A percentile compares a stretch with the other conserved stretches of the same genome.
Evolutionary conservation across 64 coral and sea anemone species (phyloP).

Genomic region (Montipora sp.): DNA sequence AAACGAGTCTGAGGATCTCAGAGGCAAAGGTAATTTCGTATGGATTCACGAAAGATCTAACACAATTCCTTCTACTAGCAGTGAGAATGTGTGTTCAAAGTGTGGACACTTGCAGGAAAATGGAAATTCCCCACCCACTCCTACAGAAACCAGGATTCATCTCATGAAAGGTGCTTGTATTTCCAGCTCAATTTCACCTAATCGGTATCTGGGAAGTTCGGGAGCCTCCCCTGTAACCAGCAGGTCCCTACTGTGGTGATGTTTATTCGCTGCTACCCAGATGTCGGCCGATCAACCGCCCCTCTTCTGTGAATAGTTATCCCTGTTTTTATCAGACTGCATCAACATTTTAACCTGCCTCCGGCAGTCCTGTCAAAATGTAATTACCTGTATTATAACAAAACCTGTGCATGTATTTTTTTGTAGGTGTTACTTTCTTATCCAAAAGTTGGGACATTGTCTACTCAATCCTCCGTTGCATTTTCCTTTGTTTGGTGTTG

Average conservation of each 20-base stretch:
- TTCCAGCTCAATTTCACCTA: neutral
- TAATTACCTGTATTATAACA: too few relatives aligned
- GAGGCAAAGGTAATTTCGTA: neutral
- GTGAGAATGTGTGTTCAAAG: conserved; percentile 1
- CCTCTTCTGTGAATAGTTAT: too few relatives aligned
- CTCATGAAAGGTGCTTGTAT: conserved; percentile 36
- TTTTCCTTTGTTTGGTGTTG: neutral
- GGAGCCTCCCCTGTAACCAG: too few relatives aligned
- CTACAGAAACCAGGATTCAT: conserved; percentile 21
- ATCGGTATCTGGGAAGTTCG: too few relatives aligned
- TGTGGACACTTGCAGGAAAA: neutral
- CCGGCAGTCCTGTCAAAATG: too few relatives aligned
- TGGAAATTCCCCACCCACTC: neutral
- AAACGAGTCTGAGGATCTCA: conserved; percentile 8
- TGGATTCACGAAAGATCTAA: neutral
- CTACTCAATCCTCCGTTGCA: neutral
- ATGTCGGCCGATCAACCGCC: too few relatives aligned
- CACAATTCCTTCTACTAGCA: neutral
- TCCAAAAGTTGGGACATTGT: neutral
- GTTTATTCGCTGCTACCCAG: too few relatives aligned
- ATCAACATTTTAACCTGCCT: too few relatives aligned
- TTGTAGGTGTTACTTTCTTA: neutral
- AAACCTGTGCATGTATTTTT: too few relatives aligned
- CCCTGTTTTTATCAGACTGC: too few relatives aligned
- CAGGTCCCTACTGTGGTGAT: too few relatives aligned